Conservation (phyloP, 1,140 invertebrate genomes). For the Maniola jurtina region DNA sequence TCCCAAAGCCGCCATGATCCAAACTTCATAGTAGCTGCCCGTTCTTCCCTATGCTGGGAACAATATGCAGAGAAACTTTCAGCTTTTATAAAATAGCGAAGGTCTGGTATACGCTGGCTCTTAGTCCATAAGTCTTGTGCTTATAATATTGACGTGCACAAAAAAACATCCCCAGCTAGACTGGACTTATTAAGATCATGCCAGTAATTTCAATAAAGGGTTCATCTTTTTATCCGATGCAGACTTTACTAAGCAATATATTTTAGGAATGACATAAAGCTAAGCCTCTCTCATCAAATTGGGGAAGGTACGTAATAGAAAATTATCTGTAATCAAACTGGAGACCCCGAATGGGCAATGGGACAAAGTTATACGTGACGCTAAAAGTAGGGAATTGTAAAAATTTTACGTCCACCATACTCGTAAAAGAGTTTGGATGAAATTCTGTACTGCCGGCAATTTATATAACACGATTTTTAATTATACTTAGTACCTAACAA, state of each 20-base stretch:
- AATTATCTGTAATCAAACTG: slow-evolving; percentile 33
- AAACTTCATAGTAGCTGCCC: no score
- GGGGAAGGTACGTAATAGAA: slow-evolving; percentile 24
- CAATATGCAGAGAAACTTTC: no score
- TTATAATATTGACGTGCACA: no score
- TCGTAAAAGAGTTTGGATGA: slow-evolving; percentile 28
- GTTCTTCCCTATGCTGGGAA: no score
- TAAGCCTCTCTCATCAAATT: slow-evolving; percentile 13
- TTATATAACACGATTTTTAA: background rate
- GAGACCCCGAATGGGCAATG: slow-evolving; percentile 27
- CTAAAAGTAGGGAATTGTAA: slow-evolving; percentile 36
- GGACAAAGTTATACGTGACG: slow-evolving; percentile 32
- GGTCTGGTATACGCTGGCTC: no score
- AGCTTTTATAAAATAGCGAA: no score
- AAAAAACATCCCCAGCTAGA: no score
- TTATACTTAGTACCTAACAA: background rate
- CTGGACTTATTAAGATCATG: no score
- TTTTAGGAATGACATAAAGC: slow-evolving; percentile 12
- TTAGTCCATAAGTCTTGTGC: no score
- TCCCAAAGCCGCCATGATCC: no score
- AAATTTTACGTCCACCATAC: slow-evolving; percentile 49
- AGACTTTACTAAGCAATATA: slow-evolving; percentile 4
- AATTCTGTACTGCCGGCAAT: slow-evolving; percentile 9
- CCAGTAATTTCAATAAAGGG: background rate
- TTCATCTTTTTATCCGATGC: background rate